Percentiles rank a stretch among this genome's conserved stretches.
Conservation (phyloP, 1,140 invertebrate species). For the Radopholus similis region DNA sequence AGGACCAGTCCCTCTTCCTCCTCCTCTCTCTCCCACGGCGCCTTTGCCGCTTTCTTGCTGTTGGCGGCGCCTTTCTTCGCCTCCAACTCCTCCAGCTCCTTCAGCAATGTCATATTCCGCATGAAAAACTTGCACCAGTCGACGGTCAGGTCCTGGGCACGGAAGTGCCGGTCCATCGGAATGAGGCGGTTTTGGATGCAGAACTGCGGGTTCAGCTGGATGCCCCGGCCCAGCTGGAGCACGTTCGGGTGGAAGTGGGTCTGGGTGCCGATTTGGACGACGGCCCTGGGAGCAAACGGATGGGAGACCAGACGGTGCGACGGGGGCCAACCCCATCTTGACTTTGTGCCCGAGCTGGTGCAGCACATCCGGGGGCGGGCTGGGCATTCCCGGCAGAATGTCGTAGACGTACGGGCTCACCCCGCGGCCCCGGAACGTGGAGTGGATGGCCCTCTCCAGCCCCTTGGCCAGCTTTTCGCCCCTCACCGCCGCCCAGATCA, state of each 20-base stretch:
- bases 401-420: constrained; percentile 58
- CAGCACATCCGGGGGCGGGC: constrained; percentile 17
- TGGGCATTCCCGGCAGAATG: constrained; percentile 28
- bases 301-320: no score
- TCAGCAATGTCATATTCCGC: constrained; percentile 47
- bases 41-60: constrained; percentile 18
- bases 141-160: constrained; percentile 30
- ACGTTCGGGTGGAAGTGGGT: constrained; percentile 53
- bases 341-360: constrained; percentile 11
- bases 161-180: constrained; percentile 50
- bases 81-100: constrained; percentile 14
- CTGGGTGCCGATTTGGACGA: constrained; percentile 54
- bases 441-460: constrained; percentile 47
- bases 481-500: constrained; percentile 30
- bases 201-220: constrained; percentile 46
- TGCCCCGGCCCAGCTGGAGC: constrained; percentile 30
- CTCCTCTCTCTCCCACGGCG: not conserved
- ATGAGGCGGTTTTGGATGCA: constrained; percentile 40
- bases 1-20: not conserved
- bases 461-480: constrained; percentile 27
- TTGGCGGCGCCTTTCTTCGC: not conserved
- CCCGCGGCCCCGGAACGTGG: constrained; percentile 47
- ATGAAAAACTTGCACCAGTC: constrained; percentile 56
- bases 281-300: constrained; percentile 39
- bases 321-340: constrained; percentile 13